Evolutionary conservation across 2,888 invertebrate species (phyloP).

Genomic region (Eupithecia abbreviata): DNA sequence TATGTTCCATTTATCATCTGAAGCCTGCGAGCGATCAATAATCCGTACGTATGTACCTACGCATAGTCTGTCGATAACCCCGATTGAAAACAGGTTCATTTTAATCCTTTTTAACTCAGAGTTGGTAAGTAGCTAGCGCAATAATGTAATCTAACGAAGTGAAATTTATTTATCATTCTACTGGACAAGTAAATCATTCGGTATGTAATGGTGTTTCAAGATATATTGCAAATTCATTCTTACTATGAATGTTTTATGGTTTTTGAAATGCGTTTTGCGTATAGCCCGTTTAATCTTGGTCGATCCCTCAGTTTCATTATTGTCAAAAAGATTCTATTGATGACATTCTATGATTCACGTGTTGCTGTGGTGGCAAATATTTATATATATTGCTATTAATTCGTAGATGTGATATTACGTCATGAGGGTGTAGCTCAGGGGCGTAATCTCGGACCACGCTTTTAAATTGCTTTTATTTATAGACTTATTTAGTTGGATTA

Average conservation of each 20-base stretch:
- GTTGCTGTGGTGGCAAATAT: not conserved
- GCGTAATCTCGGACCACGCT: slow-evolving; percentile 40
- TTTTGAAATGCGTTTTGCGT: not conserved
- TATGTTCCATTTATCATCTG: slow-evolving; percentile 42
- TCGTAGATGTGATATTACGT: not conserved
- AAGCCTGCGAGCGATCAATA: slow-evolving; percentile 18
- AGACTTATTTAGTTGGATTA: slow-evolving; percentile 51
- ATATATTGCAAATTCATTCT: not conserved
- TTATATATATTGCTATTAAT: not conserved
- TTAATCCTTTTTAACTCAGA: not conserved
- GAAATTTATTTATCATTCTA: slow-evolving; percentile 27
- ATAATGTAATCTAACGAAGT: slow-evolving; percentile 21
- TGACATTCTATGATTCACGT: not conserved
- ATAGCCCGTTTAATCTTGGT: not conserved
- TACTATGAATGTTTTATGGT: not conserved
- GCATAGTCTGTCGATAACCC: slow-evolving; percentile 20
- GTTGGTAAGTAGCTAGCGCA: slow-evolving; percentile 1
- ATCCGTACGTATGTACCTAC: slow-evolving; percentile 12
- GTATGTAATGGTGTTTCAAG: not conserved
- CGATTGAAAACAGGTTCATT: not conserved
- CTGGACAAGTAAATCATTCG: not conserved
- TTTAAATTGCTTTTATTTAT: slow-evolving; percentile 60
- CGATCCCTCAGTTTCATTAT: not conserved
- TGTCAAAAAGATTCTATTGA: not conserved
- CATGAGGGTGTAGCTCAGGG: slow-evolving; percentile 45